Base-by-base conservation (phyloP, 1,140 invertebrate genomes). In the Macrosteles quadrilineatus region DNA sequence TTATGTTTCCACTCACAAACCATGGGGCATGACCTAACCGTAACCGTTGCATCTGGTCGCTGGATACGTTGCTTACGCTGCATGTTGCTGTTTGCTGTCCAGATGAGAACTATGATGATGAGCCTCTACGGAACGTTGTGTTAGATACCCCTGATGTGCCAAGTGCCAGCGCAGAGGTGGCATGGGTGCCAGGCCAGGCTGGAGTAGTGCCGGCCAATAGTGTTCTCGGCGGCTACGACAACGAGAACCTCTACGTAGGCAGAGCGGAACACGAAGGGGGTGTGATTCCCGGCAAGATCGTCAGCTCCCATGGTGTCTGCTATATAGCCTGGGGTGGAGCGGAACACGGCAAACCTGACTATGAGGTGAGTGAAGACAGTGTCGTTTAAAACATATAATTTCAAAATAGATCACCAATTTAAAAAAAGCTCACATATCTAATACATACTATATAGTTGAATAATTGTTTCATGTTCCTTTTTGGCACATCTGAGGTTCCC, bases 291-390 rank as follows among this genome's bases (percentile, higher is more conserved):
- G 93, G 93, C 36, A 95, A 95, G 80, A 79, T 91, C 6, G 84
- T 88, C 45, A 83, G 86, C 0, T 87, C 87, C 1, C 91, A 94
- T 75, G 86, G 87, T 11, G 87, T 88, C 6, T 87, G 86, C 73
- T 95, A 93, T 76, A 78, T 94, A 0, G 80, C 91, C 17, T 94
- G 90, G 89, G 91, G 91, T 11, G 91, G 92, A 31, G 80, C 79
- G 17, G 92, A 95, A 77, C 90, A 93, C 74, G 86, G 85, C 40
- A 89, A 91, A 74, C 73, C 78, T 19, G 84, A 91, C 62, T 95
- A 94, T 76, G 88, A 94, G 82, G 90, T 91, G 73, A 72, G 71
- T 69, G 9, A 40, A 40, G 4, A 11, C 19, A n/a, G n/a, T n/a
- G n/a, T n/a, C n/a, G n/a, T n/a, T n/a, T n/a, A n/a, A n/a, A n/a